These are phyloP conservation scores for Chlorodrepanis virens DNA, from an alignment of 2,113 vertebrate species.

Conservation along the genomic window DNA sequence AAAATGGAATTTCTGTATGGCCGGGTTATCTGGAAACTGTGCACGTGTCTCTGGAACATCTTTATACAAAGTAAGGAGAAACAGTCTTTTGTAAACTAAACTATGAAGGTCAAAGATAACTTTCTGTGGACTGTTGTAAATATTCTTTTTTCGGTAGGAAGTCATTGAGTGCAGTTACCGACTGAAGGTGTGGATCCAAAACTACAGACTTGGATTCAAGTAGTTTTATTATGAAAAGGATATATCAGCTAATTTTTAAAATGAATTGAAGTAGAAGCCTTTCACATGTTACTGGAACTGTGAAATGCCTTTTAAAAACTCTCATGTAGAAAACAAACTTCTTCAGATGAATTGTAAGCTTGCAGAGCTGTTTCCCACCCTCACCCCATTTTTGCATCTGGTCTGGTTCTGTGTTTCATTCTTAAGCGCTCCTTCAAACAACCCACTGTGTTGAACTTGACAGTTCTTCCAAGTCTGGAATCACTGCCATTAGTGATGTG, in stretches of 20 bases:
- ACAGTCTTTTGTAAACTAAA: not conserved
- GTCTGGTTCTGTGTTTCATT: not conserved
- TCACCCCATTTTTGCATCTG: not conserved
- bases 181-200: not conserved
- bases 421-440: not conserved
- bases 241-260: not conserved
- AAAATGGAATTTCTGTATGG: slow-evolving; percentile 86
- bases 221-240: not conserved
- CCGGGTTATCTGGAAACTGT: slow-evolving; percentile 88
- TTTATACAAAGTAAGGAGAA: slow-evolving; percentile 83
- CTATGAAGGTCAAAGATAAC: not conserved
- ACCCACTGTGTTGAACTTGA: not conserved
- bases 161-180: not conserved
- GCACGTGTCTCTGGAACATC: slow-evolving; percentile 81
- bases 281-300: not conserved
- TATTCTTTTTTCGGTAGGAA: not conserved
- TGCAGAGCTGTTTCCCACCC: not conserved
- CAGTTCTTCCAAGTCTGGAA: not conserved
- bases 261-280: not conserved
- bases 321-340: not conserved
- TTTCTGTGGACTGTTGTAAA: not conserved
- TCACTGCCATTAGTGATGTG: not conserved
- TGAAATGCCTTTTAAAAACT: not conserved
- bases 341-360: not conserved
- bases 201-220: not conserved